phyloP scores from a whole-genome alignment of 2,888 invertebrate genomes.

The Neocrepidodera transversa region DNA sequence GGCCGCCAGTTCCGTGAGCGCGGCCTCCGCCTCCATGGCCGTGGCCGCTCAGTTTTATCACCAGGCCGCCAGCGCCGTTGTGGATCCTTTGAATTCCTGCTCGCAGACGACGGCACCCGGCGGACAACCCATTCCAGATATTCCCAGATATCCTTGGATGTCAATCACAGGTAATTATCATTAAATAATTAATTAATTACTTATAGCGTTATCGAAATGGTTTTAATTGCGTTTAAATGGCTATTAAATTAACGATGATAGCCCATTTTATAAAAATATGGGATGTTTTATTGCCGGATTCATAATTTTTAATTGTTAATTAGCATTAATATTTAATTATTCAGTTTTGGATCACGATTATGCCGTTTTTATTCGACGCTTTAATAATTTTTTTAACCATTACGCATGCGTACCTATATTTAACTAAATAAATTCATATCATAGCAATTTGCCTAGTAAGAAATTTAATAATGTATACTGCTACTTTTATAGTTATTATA shows the following conservation, averaged over 20 bases:
- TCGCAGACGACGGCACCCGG: conserved; percentile 71
- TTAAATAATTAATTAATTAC: no score
- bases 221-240: conserved; percentile 7
- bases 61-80: conserved; percentile 79
- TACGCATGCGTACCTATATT: conserved; percentile 18
- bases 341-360: conserved; percentile 6
- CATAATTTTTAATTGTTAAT: conserved; percentile 22
- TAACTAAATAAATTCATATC: no score
- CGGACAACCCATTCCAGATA: conserved; percentile 88
- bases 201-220: conserved; percentile 1
- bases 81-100: conserved; percentile 84
- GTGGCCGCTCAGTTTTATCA: conserved; percentile 87
- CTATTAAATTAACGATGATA: conserved; percentile 19
- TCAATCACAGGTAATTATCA: conserved; percentile 94
- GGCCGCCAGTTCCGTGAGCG: conserved; percentile 73
- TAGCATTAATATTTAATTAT: conserved; percentile 15
- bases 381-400: neutral
- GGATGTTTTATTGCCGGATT: conserved; percentile 17
- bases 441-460: no score
- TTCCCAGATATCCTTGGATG: conserved; percentile 96
- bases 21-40: conserved; percentile 72
- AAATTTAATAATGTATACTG: no score
- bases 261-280: conserved; percentile 21
- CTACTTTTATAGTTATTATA: no score
- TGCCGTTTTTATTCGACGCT: conserved; percentile 2